phyloP scores from a whole-genome alignment of 2,888 invertebrate genomes.

The Calephelis perditalis region DNA sequence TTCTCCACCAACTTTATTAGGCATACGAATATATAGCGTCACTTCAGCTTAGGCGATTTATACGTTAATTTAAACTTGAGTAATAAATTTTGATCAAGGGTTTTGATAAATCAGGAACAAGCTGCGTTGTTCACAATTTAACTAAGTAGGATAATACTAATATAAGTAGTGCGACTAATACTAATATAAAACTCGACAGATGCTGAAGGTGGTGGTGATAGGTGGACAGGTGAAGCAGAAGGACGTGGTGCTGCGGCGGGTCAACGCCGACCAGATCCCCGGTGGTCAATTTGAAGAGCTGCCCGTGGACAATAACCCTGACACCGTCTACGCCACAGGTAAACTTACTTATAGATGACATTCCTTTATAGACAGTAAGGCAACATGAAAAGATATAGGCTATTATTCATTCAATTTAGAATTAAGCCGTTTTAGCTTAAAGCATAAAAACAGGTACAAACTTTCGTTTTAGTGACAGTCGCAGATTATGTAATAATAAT shows the following conservation, averaged over 20 bases:
- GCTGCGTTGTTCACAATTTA: background rate
- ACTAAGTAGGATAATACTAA: too few relatives aligned
- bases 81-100: too few relatives aligned
- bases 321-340: slow-evolving; percentile 54
- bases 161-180: background rate
- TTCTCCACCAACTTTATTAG: too few relatives aligned
- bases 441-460: too few relatives aligned
- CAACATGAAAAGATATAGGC: too few relatives aligned
- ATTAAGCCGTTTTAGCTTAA: too few relatives aligned
- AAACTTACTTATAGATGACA: background rate
- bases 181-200: slow-evolving; percentile 36
- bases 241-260: slow-evolving; percentile 46
- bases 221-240: slow-evolving; percentile 52
- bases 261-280: slow-evolving; percentile 43
- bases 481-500: background rate
- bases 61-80: too few relatives aligned
- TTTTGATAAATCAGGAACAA: too few relatives aligned
- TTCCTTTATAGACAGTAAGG: too few relatives aligned
- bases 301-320: slow-evolving; percentile 42
- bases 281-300: slow-evolving; percentile 49
- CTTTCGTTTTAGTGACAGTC: background rate
- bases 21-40: too few relatives aligned
- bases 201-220: slow-evolving; percentile 54
- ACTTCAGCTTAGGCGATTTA: too few relatives aligned
- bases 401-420: too few relatives aligned